Base-by-base conservation (phyloP, 1,140 invertebrate genomes). In the Diploscapter pachys region DNA sequence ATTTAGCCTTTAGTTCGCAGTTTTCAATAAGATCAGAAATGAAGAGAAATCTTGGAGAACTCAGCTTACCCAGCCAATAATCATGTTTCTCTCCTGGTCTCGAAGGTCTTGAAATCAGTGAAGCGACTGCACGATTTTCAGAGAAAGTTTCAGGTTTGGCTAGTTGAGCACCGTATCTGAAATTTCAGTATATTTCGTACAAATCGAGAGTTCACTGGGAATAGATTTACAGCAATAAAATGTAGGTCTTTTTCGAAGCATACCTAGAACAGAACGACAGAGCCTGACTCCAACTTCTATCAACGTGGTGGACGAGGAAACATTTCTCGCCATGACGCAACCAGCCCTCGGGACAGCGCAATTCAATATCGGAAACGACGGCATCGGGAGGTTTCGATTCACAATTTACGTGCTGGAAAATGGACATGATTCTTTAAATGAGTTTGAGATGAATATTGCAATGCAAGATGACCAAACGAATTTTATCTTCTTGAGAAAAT, bases 251-350 rank as follows among this genome's bases (percentile, higher is more conserved):
- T 48, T 31, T 63, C 61, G 71, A 61, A 74, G 48, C 57, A 52
- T 67, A 83, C 83, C 81, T 78, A n/a, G 70, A 64, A 76, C 83
- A 84, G 54, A 83, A 80, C 8, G 76, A 63, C 54, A 84, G 59
- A 13, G 83, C 83, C 68, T 86, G 84, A 13, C 84, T 78, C 83
- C 83, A 84, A 8, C 83, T 85, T 62, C 73, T 72, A 61, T 85
- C 81, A 11, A 81, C 73, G 48, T 75, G 68, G 72, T 80, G 78
- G 3, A 71, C 63, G 63, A 71, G 63, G 62, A 75, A 82, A 70
- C 83, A 84, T 71, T 84, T 84, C 0, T 70, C 57, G 6, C 73
- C 82, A 6, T 77, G 65, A 5, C 62, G 72, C 13, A 84, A 77
- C 83, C 83, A 84, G 4, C 80, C 84, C 53, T 83, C 84, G 5